Evolutionary conservation across 2,888 invertebrate genomes (phyloP).

Genomic region (Lumbricus terrestris): DNA sequence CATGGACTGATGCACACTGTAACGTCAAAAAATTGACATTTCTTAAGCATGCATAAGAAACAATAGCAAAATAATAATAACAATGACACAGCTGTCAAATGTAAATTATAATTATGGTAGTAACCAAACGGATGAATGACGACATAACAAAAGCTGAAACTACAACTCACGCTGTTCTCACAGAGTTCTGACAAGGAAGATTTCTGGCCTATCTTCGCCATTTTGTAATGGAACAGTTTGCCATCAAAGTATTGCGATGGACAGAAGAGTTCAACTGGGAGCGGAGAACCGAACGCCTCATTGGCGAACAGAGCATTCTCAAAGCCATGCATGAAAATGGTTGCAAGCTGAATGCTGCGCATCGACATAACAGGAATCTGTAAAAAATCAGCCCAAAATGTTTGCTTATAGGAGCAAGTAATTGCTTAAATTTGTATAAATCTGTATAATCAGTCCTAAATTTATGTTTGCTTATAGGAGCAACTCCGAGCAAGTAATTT

Average conservation of each 20-base stretch:
- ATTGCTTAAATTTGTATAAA: background rate
- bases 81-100: background rate
- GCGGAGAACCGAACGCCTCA: background rate
- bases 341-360: slow-evolving; percentile 11
- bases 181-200: background rate
- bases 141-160: background rate
- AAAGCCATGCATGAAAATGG: background rate
- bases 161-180: background rate
- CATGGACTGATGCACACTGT: background rate
- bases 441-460: background rate
- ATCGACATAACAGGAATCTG: slow-evolving; percentile 12
- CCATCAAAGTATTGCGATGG: slow-evolving; percentile 6
- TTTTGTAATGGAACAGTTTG: slow-evolving; percentile 1
- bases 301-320: slow-evolving; percentile 6
- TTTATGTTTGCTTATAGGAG: background rate
- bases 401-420: background rate
- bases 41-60: no score
- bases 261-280: background rate
- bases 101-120: background rate
- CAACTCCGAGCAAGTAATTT: no score
- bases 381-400: background rate
- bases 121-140: background rate
- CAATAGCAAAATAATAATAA: background rate
- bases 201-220: slow-evolving; percentile 11
- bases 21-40: no score